phyloP scores from a whole-genome alignment of 2,113 vertebrate genomes.

The Apaloderma vittatum region DNA sequence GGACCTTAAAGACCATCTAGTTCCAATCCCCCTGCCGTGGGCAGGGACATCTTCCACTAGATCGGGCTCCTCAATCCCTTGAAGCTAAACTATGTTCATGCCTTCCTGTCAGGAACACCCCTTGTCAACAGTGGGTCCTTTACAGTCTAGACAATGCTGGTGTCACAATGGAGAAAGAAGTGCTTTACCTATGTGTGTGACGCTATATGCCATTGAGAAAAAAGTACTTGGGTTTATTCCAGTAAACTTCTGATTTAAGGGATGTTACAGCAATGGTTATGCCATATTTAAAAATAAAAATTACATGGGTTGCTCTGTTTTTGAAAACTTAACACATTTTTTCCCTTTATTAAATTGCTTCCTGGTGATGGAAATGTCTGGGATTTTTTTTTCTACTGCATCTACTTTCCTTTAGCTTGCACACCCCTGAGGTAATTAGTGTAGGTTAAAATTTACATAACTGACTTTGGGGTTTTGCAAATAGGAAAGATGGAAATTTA shows the following conservation, averaged over 20 bases:
- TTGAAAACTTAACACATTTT: constrained; percentile 52
- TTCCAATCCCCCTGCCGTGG: neutral
- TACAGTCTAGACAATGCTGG: neutral
- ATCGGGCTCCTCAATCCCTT: neutral
- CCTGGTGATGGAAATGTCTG: constrained; percentile 55
- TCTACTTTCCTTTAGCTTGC: constrained; percentile 46
- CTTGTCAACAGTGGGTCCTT: neutral
- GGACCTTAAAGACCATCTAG: neutral
- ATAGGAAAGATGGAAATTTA: constrained; percentile 68
- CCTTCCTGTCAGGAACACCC: neutral
- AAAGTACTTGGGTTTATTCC: neutral
- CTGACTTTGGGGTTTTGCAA: constrained; percentile 67
- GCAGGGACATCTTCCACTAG: neutral
- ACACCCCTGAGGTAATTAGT: constrained; percentile 67
- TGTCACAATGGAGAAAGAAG: constrained; percentile 27
- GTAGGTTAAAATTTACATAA: constrained; percentile 73
- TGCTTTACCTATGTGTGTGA: accelerated
- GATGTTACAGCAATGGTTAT: neutral
- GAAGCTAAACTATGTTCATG: constrained; percentile 2
- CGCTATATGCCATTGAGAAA: neutral
- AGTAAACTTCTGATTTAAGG: constrained; percentile 9
- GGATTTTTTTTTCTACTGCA: neutral
- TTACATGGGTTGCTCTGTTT: neutral
- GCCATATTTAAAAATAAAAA: neutral
- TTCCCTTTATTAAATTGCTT: constrained; percentile 60